Conservation (phyloP, 2,797 vertebrate genomes). For the Pteronotus mesoamericanus region DNA sequence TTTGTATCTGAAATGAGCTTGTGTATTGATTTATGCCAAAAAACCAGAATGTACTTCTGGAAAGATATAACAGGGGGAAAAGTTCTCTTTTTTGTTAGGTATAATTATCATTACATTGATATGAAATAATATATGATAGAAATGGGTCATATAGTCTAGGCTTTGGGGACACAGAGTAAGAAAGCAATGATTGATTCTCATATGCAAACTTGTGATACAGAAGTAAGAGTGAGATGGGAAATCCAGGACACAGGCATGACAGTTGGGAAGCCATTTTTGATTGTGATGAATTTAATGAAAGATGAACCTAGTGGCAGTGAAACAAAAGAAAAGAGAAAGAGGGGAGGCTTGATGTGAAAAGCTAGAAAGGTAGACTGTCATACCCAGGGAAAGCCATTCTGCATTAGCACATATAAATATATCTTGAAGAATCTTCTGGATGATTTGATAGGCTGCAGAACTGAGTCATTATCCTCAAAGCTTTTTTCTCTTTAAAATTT, state of each 20-base stretch:
- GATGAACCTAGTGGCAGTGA: background rate
- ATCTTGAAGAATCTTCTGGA: background rate
- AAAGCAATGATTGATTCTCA: background rate
- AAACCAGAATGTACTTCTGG: background rate
- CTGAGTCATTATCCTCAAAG: background rate
- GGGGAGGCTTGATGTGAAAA: background rate
- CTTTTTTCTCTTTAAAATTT: constrained; percentile 17
- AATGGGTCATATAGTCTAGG: background rate
- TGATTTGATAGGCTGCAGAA: background rate
- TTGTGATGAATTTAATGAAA: background rate
- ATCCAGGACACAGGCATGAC: background rate
- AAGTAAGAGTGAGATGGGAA: background rate
- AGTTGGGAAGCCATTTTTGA: background rate
- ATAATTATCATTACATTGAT: background rate
- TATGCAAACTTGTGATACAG: background rate
- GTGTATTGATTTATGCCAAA: background rate
- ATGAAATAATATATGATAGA: background rate
- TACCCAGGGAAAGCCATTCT: background rate
- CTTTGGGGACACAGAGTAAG: background rate
- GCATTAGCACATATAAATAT: background rate
- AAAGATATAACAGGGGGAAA: background rate
- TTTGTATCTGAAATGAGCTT: background rate
- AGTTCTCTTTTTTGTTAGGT: background rate
- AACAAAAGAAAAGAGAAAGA: background rate
- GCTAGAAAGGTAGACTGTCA: background rate